A percentile compares a stretch with the other conserved stretches of the same genome.
phyloP scores from a whole-genome alignment of 2,113 vertebrate species.

The Trichechus manatus region DNA sequence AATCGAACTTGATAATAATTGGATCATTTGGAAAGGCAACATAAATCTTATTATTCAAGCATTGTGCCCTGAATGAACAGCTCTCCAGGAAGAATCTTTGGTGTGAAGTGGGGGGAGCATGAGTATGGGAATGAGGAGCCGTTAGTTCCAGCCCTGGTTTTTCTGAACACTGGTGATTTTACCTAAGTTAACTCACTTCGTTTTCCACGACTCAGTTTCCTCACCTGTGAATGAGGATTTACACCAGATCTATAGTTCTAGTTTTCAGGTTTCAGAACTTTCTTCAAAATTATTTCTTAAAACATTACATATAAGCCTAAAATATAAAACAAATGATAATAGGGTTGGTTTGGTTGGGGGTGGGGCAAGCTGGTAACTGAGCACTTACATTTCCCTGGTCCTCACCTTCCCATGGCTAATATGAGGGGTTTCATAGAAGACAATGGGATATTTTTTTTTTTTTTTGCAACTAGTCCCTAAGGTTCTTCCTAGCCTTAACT shows the following conservation, averaged over 20 bases:
- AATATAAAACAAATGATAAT: not conserved
- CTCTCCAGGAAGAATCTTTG: not conserved
- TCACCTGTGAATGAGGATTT: not conserved
- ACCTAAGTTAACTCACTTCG: not conserved
- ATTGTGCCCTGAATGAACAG: not conserved
- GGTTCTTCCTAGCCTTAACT: not conserved
- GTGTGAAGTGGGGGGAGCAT: no score
- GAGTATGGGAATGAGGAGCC: not conserved
- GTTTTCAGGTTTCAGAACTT: not conserved
- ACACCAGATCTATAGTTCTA: not conserved
- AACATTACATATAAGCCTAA: not conserved
- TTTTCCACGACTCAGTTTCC: not conserved
- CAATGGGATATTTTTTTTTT: not conserved
- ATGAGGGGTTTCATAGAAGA: not conserved
- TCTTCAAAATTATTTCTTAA: conserved; percentile 20
- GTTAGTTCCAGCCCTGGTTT: not conserved
- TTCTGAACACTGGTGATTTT: not conserved
- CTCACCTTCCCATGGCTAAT: not conserved
- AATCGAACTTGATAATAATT: conserved; percentile 47
- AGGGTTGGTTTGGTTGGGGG: not conserved
- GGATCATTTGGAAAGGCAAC: conserved; percentile 35
- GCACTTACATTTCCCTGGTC: not conserved
- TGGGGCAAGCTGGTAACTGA: not conserved
- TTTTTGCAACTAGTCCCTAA: not conserved
- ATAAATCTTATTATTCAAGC: not conserved